Percentiles rank a stretch among this genome's conserved stretches.
Conservation (phyloP, 2,113 vertebrate species). For the Sceloporus undulatus region DNA sequence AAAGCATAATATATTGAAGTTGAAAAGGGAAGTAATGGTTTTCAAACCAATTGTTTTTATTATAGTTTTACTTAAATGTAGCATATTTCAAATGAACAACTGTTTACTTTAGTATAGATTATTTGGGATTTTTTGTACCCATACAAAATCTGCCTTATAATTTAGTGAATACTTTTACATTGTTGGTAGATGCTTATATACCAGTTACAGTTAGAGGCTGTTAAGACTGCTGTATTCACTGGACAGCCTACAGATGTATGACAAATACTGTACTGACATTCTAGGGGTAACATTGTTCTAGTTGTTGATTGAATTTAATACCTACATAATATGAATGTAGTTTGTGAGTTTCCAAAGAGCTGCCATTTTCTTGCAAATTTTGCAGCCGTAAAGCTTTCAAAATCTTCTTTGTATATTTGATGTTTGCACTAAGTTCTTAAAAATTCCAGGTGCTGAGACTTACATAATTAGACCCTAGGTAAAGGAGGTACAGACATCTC, state of each 20-base stretch:
- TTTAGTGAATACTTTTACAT: constrained; percentile 62
- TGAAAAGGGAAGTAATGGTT: constrained; percentile 57
- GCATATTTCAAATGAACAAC: constrained; percentile 64
- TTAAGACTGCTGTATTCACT: constrained; percentile 14
- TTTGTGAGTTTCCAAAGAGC: constrained; percentile 31
- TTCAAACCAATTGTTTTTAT: constrained; percentile 62
- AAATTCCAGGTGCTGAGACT: constrained; percentile 63
- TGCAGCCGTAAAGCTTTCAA: constrained; percentile 8
- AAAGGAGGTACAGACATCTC: background rate
- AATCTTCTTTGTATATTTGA: constrained; percentile 55
- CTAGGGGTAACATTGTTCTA: constrained; percentile 12
- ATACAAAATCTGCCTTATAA: constrained; percentile 72
- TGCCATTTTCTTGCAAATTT: constrained; percentile 39
- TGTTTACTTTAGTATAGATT: constrained; percentile 51
- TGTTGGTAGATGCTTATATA: constrained; percentile 42
- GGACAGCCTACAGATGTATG: background rate
- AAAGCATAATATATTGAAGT: constrained; percentile 72
- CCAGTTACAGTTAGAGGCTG: constrained; percentile 44
- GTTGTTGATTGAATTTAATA: constrained; percentile 53
- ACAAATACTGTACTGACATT: constrained; percentile 6
- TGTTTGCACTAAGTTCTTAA: constrained; percentile 75
- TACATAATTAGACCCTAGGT: constrained; percentile 4
- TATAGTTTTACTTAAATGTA: constrained; percentile 68
- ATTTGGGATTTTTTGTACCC: constrained; percentile 59
- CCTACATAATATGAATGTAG: constrained; percentile 26